Conservation (phyloP, 2,888 invertebrate species). For the Eupithecia abbreviata region DNA sequence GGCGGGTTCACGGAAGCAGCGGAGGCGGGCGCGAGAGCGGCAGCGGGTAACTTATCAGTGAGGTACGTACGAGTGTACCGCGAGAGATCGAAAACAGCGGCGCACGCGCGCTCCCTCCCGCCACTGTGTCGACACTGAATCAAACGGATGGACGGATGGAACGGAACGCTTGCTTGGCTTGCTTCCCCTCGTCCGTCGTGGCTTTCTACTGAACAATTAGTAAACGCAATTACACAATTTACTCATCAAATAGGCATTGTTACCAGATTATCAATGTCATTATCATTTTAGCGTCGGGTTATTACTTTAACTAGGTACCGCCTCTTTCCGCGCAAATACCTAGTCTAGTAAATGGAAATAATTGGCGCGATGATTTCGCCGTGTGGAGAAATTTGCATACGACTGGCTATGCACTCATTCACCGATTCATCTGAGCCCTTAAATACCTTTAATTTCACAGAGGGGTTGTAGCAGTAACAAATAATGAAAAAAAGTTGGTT, state of each 20-base stretch:
- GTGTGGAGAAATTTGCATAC: neutral
- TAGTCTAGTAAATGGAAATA: neutral
- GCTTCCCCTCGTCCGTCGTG: conserved; percentile 46
- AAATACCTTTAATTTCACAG: neutral
- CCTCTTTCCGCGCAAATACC: neutral
- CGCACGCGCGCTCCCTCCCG: conserved; percentile 47
- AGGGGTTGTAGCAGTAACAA: neutral
- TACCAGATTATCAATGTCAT: conserved; percentile 44
- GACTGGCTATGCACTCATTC: neutral
- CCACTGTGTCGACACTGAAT: conserved; percentile 61
- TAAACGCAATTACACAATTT: conserved; percentile 69
- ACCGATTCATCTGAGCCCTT: neutral
- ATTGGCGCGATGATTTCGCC: neutral
- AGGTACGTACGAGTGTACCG: conserved; percentile 38
- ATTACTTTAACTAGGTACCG: neutral
- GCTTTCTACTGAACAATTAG: conserved; percentile 64
- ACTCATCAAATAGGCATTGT: conserved; percentile 52
- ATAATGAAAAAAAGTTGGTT: neutral
- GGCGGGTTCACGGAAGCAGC: conserved; percentile 52
- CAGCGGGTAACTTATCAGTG: conserved; percentile 41
- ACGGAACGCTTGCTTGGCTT: neutral
- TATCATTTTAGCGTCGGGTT: conserved; percentile 16
- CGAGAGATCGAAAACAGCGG: conserved; percentile 45
- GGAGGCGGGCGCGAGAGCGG: conserved; percentile 57
- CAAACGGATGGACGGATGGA: conserved; percentile 42